These are phyloP conservation scores for Drosophila neocordata DNA, from an alignment of 1,140 invertebrate species.

Conservation along the genomic window DNA sequence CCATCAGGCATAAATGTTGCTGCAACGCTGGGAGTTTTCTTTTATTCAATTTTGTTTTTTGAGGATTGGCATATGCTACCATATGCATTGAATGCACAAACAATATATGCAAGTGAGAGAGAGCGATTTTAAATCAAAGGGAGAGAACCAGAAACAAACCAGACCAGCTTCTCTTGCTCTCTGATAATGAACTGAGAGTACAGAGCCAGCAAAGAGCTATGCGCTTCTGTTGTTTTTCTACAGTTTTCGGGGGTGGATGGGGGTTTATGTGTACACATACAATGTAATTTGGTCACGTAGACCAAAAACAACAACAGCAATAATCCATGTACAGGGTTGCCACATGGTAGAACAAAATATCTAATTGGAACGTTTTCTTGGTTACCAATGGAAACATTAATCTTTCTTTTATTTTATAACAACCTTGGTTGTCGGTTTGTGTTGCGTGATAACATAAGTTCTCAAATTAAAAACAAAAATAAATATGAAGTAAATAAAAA, in stretches of 20 bases:
- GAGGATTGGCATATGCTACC: conserved; percentile 64
- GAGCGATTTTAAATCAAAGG: conserved; percentile 41
- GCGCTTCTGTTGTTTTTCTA: conserved; percentile 7
- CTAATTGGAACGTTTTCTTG: conserved; percentile 38
- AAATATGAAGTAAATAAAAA: no score
- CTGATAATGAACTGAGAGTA: conserved; percentile 14
- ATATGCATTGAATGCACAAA: conserved; percentile 65
- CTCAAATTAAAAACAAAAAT: conserved; percentile 37
- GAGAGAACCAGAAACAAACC: conserved; percentile 28
- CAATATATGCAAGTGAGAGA: conserved; percentile 37
- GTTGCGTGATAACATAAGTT: no score
- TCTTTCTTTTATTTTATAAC: background rate
- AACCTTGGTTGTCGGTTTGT: background rate
- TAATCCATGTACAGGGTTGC: conserved; percentile 58
- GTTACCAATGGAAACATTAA: background rate
- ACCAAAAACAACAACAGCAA: conserved; percentile 44
- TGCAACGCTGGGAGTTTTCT: conserved; percentile 60
- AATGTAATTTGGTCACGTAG: conserved; percentile 71
- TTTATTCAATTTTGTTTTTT: conserved; percentile 43
- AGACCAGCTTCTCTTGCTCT: conserved; percentile 26
- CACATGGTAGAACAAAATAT: conserved; percentile 41
- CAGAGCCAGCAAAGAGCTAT: conserved; percentile 12
- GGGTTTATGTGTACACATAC: conserved; percentile 50
- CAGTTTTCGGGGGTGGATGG: conserved; percentile 21
- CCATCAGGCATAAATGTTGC: conserved; percentile 53